These are phyloP conservation scores for Scomber japonicus DNA, from an alignment of 2,113 vertebrate species.

Conservation along the genomic window DNA sequence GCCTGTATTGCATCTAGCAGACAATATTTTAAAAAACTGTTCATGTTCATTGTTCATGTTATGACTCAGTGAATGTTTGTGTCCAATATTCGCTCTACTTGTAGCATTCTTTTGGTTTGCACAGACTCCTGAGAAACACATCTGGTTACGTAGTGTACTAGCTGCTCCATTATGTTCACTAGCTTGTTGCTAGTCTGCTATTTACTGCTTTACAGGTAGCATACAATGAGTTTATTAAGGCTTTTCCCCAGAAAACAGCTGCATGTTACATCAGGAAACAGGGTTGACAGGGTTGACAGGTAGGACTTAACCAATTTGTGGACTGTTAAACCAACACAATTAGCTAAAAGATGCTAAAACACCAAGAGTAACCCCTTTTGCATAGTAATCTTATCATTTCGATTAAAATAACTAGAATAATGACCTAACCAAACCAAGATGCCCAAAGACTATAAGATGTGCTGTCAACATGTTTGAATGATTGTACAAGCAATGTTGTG, in stretches of 20 bases:
- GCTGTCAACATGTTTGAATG: too few relatives aligned
- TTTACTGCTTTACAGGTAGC: neutral
- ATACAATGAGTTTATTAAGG: neutral
- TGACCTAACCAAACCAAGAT: too few relatives aligned
- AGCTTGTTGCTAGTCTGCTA: neutral
- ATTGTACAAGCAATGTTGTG: too few relatives aligned
- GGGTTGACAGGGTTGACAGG: neutral
- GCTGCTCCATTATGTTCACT: neutral
- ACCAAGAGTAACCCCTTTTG: too few relatives aligned
- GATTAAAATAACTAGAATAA: neutral
- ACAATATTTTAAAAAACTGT: neutral
- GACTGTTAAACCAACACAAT: slow-evolving; percentile 3
- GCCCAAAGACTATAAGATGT: too few relatives aligned
- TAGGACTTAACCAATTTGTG: neutral
- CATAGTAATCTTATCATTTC: neutral
- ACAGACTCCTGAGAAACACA: neutral
- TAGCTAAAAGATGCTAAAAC: neutral
- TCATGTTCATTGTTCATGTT: neutral
- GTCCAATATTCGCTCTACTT: neutral
- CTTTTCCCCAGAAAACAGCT: neutral
- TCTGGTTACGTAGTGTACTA: neutral
- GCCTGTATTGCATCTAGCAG: neutral
- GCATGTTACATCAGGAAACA: neutral
- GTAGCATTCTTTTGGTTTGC: slow-evolving; percentile 8
- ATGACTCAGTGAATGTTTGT: neutral